phyloP scores from a whole-genome alignment of 2,113 vertebrate genomes.

The Rhodinocichla rosea region DNA sequence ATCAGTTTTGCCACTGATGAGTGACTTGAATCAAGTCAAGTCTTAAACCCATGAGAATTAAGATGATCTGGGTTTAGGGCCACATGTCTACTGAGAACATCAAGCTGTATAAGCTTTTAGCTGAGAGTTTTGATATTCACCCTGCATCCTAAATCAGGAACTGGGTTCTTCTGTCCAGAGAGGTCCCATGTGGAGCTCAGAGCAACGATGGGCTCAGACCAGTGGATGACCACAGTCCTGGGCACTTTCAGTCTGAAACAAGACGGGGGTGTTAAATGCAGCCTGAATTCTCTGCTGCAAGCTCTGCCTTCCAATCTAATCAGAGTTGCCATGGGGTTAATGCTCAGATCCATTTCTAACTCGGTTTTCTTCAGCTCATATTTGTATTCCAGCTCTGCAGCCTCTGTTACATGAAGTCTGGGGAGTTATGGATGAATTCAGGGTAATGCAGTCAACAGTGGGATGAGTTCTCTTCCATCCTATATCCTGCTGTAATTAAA shows the following conservation, averaged over 20 bases:
- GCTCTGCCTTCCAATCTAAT: not conserved
- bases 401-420: not conserved
- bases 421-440: not conserved
- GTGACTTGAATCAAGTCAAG: not conserved
- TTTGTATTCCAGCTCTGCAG: not conserved
- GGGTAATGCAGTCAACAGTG: not conserved
- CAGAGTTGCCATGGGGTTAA: not conserved
- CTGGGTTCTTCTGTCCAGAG: not conserved
- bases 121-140: not conserved
- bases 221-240: not conserved
- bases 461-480: not conserved
- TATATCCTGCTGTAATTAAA: not conserved
- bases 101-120: not conserved
- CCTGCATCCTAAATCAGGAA: not conserved
- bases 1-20: not conserved
- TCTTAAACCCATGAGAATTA: not conserved
- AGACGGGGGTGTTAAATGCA: not conserved
- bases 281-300: not conserved
- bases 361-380: not conserved
- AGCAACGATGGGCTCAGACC: not conserved
- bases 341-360: not conserved
- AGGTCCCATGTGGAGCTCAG: not conserved
- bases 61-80: not conserved
- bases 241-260: not conserved
- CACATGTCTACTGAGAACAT: not conserved